These are phyloP conservation scores for Rosalia funebris DNA, from an alignment of 2,888 invertebrate species.

Conservation along the genomic window DNA sequence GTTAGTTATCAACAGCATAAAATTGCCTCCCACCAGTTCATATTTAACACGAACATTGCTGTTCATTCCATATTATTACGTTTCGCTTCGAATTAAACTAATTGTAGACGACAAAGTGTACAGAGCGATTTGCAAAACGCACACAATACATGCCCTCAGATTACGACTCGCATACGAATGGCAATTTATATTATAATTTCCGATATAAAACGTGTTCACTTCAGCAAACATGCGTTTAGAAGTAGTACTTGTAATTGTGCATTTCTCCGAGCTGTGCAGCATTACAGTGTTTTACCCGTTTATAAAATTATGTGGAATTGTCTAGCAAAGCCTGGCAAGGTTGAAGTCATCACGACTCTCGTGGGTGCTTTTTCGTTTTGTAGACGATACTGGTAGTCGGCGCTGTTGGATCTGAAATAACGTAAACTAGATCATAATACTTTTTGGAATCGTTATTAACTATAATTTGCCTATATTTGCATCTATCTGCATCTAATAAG, in stretches of 20 bases:
- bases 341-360: slow-evolving; percentile 43
- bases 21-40: too few species aligned
- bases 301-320: slow-evolving; percentile 36
- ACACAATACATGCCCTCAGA: neutral
- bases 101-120: neutral
- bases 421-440: slow-evolving; percentile 21
- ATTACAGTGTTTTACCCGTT: slow-evolving; percentile 15
- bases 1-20: too few species aligned
- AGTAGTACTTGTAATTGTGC: slow-evolving; percentile 12
- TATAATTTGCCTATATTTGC: slow-evolving; percentile 21
- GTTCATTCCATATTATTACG: too few species aligned
- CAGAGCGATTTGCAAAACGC: neutral
- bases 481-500: slow-evolving; percentile 19
- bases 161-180: neutral
- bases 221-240: slow-evolving; percentile 14
- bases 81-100: slow-evolving; percentile 6
- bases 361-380: slow-evolving; percentile 40
- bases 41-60: too few species aligned
- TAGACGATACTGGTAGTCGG: slow-evolving; percentile 37
- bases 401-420: slow-evolving; percentile 27
- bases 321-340: slow-evolving; percentile 36
- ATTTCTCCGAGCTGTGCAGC: slow-evolving; percentile 4
- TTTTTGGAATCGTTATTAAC: slow-evolving; percentile 7
- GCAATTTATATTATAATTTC: slow-evolving; percentile 2
- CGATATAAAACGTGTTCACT: slow-evolving; percentile 8